Conservation (phyloP, 2,113 vertebrate genomes). For the Amphiprion percula region DNA sequence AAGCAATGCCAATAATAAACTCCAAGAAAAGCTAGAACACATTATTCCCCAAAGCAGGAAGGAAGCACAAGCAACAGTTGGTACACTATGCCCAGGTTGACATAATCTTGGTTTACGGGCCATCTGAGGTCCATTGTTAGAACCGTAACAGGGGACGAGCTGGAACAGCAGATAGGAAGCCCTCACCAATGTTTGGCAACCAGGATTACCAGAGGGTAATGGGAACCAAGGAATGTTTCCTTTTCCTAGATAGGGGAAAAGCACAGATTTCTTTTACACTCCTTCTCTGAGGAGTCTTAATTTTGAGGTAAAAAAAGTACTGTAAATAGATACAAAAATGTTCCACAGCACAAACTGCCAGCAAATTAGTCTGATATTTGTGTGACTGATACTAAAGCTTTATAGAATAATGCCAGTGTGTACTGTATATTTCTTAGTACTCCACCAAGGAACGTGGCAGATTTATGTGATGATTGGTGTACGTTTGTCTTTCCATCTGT, state of each 20-base stretch:
- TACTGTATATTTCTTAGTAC: too few relatives aligned
- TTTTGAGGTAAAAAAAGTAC: background rate
- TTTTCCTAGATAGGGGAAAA: slow-evolving; percentile 37
- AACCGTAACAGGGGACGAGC: slow-evolving; percentile 68
- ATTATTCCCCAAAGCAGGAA: slow-evolving; percentile 78
- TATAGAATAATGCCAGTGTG: background rate
- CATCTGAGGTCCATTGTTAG: slow-evolving; percentile 80
- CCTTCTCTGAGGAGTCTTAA: slow-evolving; percentile 32
- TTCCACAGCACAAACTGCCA: too few relatives aligned
- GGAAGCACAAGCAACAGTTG: slow-evolving; percentile 78
- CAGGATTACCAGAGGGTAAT: slow-evolving; percentile 53
- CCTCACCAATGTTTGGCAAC: slow-evolving; percentile 60
- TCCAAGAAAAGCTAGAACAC: slow-evolving; percentile 75
- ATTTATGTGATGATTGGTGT: too few relatives aligned
- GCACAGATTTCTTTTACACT: slow-evolving; percentile 30
- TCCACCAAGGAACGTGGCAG: too few relatives aligned
- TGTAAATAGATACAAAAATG: background rate
- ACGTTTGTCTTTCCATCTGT: too few relatives aligned
- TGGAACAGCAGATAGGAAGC: slow-evolving; percentile 69
- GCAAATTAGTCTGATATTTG: too few relatives aligned
- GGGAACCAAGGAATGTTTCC: slow-evolving; percentile 59
- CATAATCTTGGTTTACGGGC: slow-evolving; percentile 70
- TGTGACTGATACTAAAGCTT: background rate
- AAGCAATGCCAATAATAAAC: slow-evolving; percentile 74
- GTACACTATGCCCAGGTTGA: slow-evolving; percentile 72